A percentile compares a stretch with the other conserved stretches of the same genome.
Evolutionary conservation across 2,888 invertebrate genomes (phyloP).

Genomic region (Ophonus ardosiacus): DNA sequence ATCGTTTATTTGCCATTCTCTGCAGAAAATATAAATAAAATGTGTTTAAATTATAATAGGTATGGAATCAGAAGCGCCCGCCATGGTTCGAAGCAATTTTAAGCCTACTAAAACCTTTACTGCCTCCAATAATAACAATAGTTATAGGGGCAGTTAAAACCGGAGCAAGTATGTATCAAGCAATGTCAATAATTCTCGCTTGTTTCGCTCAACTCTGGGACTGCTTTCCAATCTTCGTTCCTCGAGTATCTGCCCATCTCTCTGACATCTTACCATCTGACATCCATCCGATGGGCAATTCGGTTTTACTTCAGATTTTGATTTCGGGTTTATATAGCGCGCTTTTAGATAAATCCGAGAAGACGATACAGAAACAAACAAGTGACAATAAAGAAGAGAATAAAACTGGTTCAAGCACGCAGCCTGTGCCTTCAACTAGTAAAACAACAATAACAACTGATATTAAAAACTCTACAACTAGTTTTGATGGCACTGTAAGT

Average conservation of each 20-base stretch:
- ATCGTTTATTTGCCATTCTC: no score
- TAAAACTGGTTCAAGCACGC: slow-evolving; percentile 35
- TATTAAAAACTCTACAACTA: slow-evolving; percentile 67
- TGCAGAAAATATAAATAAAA: no score
- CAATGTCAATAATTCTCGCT: slow-evolving; percentile 85
- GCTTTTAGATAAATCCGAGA: slow-evolving; percentile 78
- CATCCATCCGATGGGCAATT: slow-evolving; percentile 83
- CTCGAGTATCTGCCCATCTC: slow-evolving; percentile 77
- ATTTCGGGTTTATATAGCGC: slow-evolving; percentile 84
- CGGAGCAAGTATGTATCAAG: slow-evolving; percentile 89
- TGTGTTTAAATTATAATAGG: slow-evolving; percentile 75
- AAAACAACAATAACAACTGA: slow-evolving; percentile 23
- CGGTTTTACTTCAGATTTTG: slow-evolving; percentile 85
- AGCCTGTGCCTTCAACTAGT: slow-evolving; percentile 40
- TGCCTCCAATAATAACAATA: slow-evolving; percentile 82
- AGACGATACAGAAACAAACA: slow-evolving; percentile 66
- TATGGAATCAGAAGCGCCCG: slow-evolving; percentile 89
- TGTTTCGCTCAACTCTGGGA: slow-evolving; percentile 84
- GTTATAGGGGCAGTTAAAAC: slow-evolving; percentile 84
- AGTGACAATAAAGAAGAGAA: slow-evolving; percentile 36
- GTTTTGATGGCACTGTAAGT: slow-evolving; percentile 69
- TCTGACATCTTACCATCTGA: slow-evolving; percentile 85
- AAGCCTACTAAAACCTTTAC: slow-evolving; percentile 80
- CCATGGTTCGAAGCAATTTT: slow-evolving; percentile 87
- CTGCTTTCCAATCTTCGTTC: slow-evolving; percentile 76